Conservation (phyloP, 2,113 vertebrate species). For the Tyrannus savana region DNA sequence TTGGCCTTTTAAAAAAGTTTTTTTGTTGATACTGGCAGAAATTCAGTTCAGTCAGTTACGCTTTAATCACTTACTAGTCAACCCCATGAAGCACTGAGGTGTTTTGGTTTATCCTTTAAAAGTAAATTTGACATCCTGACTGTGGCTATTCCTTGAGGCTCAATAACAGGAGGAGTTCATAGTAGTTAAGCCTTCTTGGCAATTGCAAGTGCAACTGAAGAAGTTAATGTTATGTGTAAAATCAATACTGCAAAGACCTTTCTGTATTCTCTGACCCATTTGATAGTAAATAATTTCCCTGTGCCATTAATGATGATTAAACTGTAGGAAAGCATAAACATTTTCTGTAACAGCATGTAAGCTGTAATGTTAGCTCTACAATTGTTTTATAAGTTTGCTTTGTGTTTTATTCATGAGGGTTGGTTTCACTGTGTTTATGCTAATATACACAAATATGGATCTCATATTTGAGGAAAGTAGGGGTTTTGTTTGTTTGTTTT, state of each 20-base stretch:
- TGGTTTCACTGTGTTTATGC: not conserved
- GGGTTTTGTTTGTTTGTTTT: not conserved
- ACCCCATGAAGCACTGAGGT: not conserved
- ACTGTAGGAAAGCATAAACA: not conserved
- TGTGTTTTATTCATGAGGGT: not conserved
- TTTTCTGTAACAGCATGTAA: not conserved
- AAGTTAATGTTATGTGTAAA: not conserved
- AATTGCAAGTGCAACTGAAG: not conserved
- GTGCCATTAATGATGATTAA: not conserved
- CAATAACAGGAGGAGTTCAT: not conserved
- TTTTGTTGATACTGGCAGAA: not conserved
- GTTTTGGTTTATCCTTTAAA: not conserved
- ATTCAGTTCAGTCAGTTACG: not conserved
- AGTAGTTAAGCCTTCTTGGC: not conserved
- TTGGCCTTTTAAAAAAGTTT: not conserved
- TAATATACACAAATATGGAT: not conserved
- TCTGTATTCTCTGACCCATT: not conserved
- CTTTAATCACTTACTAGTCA: not conserved
- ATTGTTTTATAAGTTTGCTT: not conserved
- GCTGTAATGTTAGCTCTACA: not conserved
- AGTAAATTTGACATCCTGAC: not conserved
- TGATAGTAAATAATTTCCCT: not conserved
- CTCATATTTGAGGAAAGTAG: not conserved
- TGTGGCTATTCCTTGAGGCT: not conserved
- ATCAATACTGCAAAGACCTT: not conserved